Conservation (phyloP, 1,140 invertebrate species). For the Conopomorpha cramerella region DNA sequence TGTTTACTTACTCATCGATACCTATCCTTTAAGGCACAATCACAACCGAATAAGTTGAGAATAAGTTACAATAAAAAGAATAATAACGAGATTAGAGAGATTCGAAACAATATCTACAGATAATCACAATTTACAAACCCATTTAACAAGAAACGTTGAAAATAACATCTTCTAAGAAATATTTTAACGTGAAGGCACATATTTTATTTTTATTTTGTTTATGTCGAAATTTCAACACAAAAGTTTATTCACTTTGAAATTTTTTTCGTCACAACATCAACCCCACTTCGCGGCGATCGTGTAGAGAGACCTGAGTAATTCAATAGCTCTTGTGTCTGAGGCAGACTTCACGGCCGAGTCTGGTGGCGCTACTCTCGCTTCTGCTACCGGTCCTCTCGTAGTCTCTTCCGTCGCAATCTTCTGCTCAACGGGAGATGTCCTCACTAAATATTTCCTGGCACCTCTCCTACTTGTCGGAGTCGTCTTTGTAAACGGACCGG, state of each 20-base stretch:
- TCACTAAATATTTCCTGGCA: conserved; percentile 21
- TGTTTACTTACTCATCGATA: too few species aligned
- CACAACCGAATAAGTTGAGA: too few species aligned
- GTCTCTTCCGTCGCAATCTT: conserved; percentile 17
- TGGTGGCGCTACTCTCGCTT: conserved; percentile 46
- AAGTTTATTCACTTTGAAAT: not conserved
- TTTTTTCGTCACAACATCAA: conserved; percentile 13
- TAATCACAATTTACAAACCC: not conserved
- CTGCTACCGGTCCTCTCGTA: conserved; percentile 26
- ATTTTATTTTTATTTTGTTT: not conserved
- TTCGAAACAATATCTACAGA: not conserved
- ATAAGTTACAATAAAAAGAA: too few species aligned
- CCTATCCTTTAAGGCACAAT: too few species aligned
- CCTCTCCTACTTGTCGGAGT: conserved; percentile 17
- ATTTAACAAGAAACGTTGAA: not conserved
- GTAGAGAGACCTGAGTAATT: conserved; percentile 80
- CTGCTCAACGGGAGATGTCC: conserved; percentile 18
- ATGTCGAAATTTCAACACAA: not conserved
- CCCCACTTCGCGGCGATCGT: conserved; percentile 80
- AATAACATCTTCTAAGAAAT: not conserved
- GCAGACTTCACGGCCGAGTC: conserved; percentile 40
- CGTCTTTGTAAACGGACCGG: conserved; percentile 21
- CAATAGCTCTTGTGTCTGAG: conserved; percentile 76
- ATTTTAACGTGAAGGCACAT: not conserved
- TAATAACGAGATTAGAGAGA: too few species aligned